Evolutionary conservation across 1,140 invertebrate species (phyloP).

Genomic region (Formica exsecta): DNA sequence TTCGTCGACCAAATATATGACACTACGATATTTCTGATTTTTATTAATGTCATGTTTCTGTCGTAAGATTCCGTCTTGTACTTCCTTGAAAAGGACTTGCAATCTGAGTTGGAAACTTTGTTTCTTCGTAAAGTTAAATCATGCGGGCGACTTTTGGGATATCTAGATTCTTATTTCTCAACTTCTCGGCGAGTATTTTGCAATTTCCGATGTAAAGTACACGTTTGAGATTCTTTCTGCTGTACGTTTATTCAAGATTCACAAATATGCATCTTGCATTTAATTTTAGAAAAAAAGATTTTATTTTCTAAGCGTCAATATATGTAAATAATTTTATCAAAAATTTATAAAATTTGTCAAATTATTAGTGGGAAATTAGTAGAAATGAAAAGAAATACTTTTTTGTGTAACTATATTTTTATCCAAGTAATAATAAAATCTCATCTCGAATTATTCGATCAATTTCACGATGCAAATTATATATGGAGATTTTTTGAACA

Average conservation of each 20-base stretch:
- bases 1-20: slow-evolving; percentile 1
- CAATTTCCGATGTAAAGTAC: not conserved
- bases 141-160: not conserved
- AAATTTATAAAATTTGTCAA: not conserved
- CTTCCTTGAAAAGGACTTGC: not conserved
- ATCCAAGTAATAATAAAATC: not conserved
- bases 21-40: not conserved
- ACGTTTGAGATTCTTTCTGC: not conserved
- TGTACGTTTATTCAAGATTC: not conserved
- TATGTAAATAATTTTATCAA: slow-evolving; percentile 6
- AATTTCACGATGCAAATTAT: not conserved
- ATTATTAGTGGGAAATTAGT: not conserved
- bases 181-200: slow-evolving; percentile 11
- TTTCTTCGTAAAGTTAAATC: slow-evolving; percentile 6
- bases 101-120: slow-evolving; percentile 5
- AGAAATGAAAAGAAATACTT: not conserved
- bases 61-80: not conserved
- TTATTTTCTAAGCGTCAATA: not conserved
- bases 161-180: not conserved
- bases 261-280: not conserved
- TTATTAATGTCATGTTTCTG: slow-evolving; percentile 17
- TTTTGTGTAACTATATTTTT: too few relatives aligned
- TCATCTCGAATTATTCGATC: not conserved
- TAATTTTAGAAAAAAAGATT: not conserved
- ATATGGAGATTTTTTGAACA: not conserved